Evolutionary conservation across 2,797 vertebrate species (phyloP).

Genomic region (Eospalax fontanierii): DNA sequence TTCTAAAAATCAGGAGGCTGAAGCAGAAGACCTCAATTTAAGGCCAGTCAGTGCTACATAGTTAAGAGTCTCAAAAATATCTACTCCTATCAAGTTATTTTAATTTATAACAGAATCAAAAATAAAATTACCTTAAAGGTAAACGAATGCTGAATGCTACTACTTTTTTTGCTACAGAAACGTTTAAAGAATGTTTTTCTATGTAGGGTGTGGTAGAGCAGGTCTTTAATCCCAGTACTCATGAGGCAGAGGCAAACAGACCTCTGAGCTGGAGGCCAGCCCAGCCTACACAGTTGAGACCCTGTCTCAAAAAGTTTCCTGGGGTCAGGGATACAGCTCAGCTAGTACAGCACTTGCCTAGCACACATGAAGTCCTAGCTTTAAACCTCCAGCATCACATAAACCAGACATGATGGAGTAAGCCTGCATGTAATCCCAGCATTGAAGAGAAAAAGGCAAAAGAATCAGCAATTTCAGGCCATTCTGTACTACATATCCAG

Average conservation of each 20-base stretch:
- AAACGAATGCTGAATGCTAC: background rate
- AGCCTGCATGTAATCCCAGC: background rate
- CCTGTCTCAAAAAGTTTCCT: background rate
- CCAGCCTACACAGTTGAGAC: too few relatives aligned
- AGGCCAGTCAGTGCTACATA: background rate
- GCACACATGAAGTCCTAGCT: background rate
- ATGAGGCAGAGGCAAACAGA: too few relatives aligned
- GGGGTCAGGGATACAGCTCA: background rate
- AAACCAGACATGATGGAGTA: background rate
- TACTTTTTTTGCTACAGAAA: background rate
- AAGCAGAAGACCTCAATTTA: background rate
- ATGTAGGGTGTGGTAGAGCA: too few relatives aligned
- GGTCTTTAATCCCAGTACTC: too few relatives aligned
- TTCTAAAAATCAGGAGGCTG: background rate
- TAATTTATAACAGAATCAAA: conserved; percentile 17
- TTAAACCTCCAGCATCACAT: background rate
- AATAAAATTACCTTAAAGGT: background rate
- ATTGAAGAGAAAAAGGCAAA: too few relatives aligned
- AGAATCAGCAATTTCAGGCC: background rate
- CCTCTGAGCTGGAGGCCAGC: too few relatives aligned
- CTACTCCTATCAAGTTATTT: background rate
- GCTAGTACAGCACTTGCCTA: background rate
- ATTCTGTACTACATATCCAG: background rate
- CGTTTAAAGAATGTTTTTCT: background rate
- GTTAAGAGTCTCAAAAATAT: background rate